Base-by-base conservation (phyloP, 2,113 vertebrate genomes). In the Pantherophis guttatus region DNA sequence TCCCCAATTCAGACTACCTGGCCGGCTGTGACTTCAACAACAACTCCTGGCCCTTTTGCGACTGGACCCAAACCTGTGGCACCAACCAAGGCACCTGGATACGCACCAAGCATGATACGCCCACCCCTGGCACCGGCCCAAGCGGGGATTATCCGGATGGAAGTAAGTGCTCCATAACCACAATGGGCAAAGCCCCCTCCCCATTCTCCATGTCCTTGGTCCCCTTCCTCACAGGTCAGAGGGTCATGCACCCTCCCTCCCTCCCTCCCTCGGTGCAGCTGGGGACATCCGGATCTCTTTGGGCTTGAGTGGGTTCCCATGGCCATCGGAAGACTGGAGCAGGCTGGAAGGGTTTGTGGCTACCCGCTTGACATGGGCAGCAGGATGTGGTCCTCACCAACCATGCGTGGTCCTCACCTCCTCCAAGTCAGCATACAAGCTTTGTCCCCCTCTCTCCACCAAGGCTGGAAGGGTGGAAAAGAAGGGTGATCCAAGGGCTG, bases 11-110 rank as follows among this genome's bases (percentile, higher is more conserved):
- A 99, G 98, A 97, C 92, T 98, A 98, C 94, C 93, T 98, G 92
- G 96, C 97, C 94, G 95, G 96, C 85, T 99, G 98, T 96, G 97
- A 97, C 95, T 97, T 98, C 94, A 96, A 98, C 88, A 96, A 96
- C 93, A 95, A 98, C 88, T 95, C 93, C 39, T 95, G 93, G 54
- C 95, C 95, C 21, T 96, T 97, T 91, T 99, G 98, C 96, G 98
- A 98, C 93, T 98, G 98, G 98, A 98, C 93, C 9, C 97, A 97
- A 90, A 95, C 94, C 91, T 97, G 94, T 93, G 94, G 2, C 44
- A 1, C 2, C 29, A 96, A 95, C 94, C 91, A 95, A n/a, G 96
- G 97, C 86, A 0, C 96, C 24, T 97, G 97, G 97, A 97, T 97
- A 92, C 94, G 96, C 89, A 96, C 93, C 23, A 97, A 97, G 55